Evolutionary conservation across 2,113 vertebrate genomes (phyloP), one percentile per base, ranked within the genome.

Genomic region (Ellobius talpinus): DNA sequence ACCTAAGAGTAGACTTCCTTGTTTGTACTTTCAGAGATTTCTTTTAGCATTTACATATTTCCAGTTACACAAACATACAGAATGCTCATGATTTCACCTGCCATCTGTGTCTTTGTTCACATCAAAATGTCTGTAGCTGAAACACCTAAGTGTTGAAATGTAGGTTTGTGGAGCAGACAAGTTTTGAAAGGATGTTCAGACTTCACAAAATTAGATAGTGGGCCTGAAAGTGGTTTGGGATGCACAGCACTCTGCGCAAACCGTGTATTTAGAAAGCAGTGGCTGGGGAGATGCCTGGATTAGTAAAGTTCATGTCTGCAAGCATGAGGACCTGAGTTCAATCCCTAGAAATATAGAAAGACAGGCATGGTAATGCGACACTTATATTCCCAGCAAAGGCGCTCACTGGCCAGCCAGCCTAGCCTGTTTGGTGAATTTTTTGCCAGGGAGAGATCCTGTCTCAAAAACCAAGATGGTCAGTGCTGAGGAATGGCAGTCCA

Each of bases 131-230:
- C 23, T 81, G 23, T 17, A 5, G 29, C 84, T 96, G 39, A 89
- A 95, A 61, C 7, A 58, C 68, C 16, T 68, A 92, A 87, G 31
- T 91, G 63, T n/a, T 81, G 61, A 88, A 78, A 74, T 73, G 26
- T n/a, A 72, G 24, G 23, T 45, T 95, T 95, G 11, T 47, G 87
- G 61, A 82, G 17, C 36, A 90, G 91, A 82, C 33, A 84, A n/a
- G 24, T 91, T 52, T 7, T 31, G 77, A 21, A 55, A 79, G 29
- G 61, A 7, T 55, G 29, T 23, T 87, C 17, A 61, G 36, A 52
- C 5, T 89, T 94, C 42, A 87, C 31, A 72, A 78, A 95, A 78
- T 95, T 93, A 93, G 84, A 52, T 50, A 61, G 77, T 26, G 0
- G 66, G 24, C 36, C 0, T 81, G 45, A 74, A 91, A 94, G 52